These are phyloP conservation scores for Lepus townsendii DNA, from an alignment of 2,797 vertebrate genomes.

Conservation along the genomic window DNA sequence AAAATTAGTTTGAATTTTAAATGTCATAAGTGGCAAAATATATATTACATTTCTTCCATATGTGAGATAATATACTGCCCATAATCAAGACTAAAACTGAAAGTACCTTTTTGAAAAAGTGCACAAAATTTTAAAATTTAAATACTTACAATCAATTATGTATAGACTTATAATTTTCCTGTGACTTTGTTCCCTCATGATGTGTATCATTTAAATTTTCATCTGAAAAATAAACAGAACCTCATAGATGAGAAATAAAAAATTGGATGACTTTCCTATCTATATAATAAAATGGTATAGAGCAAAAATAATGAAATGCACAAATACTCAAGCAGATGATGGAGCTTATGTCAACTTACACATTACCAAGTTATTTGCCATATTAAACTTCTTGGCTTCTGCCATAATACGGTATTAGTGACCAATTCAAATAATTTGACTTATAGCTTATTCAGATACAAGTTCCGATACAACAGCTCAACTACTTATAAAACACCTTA, in stretches of 20 bases:
- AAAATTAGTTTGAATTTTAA: not conserved
- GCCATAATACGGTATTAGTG: not conserved
- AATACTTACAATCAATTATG: not conserved
- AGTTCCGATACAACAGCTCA: not conserved
- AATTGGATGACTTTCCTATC: not conserved
- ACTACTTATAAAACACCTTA: not conserved
- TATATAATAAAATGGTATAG: not conserved
- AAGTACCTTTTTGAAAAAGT: not conserved
- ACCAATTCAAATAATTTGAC: not conserved
- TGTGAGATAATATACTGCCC: not conserved
- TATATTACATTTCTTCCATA: not conserved
- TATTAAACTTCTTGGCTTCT: not conserved
- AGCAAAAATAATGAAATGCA: not conserved
- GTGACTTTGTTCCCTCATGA: no score
- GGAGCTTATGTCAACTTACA: not conserved
- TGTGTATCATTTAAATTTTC: conserved; percentile 1
- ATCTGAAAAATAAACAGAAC: not conserved
- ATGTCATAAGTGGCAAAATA: not conserved
- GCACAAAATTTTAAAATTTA: not conserved
- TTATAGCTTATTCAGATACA: not conserved
- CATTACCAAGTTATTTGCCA: not conserved
- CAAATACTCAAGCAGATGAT: not conserved
- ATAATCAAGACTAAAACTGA: not conserved
- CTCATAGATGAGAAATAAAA: not conserved
- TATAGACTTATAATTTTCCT: not conserved